phyloP scores from a whole-genome alignment of 2,888 invertebrate species.

The Latrodectus hesperus region DNA sequence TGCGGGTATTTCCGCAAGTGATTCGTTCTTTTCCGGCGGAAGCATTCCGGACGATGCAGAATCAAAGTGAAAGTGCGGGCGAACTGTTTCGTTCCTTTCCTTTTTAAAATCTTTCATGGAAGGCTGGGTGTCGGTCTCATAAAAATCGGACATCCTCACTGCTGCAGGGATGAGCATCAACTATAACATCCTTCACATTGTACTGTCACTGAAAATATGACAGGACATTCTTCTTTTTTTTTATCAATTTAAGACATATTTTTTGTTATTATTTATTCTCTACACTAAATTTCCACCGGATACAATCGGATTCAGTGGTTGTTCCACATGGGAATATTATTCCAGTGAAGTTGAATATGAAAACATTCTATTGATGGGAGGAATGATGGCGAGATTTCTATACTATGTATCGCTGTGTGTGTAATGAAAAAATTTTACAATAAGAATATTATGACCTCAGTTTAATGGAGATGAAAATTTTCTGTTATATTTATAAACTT shows the following conservation, averaged over 20 bases:
- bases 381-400: no score
- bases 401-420: no score
- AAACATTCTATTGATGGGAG: no score
- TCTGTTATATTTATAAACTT: no score
- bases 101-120: neutral
- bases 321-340: no score
- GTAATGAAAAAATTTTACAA: no score
- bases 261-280: no score
- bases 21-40: constrained; percentile 35
- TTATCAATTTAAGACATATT: neutral
- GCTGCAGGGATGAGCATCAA: neutral
- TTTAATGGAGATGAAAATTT: no score
- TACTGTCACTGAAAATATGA: neutral
- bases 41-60: constrained; percentile 1
- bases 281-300: no score
- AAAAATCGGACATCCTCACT: neutral
- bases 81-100: constrained; percentile 8
- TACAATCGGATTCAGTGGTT: no score
- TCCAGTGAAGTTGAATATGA: no score
- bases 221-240: neutral
- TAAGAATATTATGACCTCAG: no score
- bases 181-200: neutral
- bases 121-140: neutral
- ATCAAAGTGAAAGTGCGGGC: constrained; percentile 18
- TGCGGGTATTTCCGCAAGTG: constrained; percentile 14